Evolutionary conservation across 1,140 invertebrate genomes (phyloP), one percentile per base, ranked within the genome.

Genomic region (Zophobas atratus): DNA sequence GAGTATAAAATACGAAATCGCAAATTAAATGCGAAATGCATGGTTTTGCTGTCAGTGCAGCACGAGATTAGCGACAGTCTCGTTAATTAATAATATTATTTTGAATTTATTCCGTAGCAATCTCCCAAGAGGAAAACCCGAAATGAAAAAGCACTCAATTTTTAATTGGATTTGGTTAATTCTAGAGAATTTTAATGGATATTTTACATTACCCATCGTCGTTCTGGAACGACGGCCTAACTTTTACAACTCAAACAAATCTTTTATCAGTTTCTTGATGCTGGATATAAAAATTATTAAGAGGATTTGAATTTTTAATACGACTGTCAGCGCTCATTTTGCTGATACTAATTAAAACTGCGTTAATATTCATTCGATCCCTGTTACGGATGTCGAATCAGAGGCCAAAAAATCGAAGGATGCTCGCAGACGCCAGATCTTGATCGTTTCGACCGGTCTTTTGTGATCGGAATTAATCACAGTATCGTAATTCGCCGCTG

Each of bases 141-240:
- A 86, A 86, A 85, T 84, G 85, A 83, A 86, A 86, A 86, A 86
- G 85, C 85, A 86, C 85, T 86, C 84, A 85, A 86, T 85, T 86
- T 86, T 86, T 86, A 86, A 86, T 86, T 86, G 85, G 83, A 85
- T 85, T 84, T 83, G 84, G 85, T 86, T 86, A 86, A 86, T 86
- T 86, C 85, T 81, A 75, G 81, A 82, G 82, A 85, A 86, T 85
- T 86, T 85, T 86, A 86, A 86, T 86, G 85, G 85, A 86, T 85
- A 86, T 86, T 85, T 82, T 84, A 85, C 84, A 86, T 85, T 80
- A 81, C 73, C 80, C 85, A 81, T 81, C 84, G 76, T 80, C 76
- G 74, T 80, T 82, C 77, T 43, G 55, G 71, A 77, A 81, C 77
- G 76, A 67, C 73, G 76, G 72, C 73, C 78, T 75, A 81, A 81